Evolutionary conservation across 2,113 vertebrate species (phyloP), one percentile per base, ranked within the genome.

Genomic region (Perca fluviatilis): DNA sequence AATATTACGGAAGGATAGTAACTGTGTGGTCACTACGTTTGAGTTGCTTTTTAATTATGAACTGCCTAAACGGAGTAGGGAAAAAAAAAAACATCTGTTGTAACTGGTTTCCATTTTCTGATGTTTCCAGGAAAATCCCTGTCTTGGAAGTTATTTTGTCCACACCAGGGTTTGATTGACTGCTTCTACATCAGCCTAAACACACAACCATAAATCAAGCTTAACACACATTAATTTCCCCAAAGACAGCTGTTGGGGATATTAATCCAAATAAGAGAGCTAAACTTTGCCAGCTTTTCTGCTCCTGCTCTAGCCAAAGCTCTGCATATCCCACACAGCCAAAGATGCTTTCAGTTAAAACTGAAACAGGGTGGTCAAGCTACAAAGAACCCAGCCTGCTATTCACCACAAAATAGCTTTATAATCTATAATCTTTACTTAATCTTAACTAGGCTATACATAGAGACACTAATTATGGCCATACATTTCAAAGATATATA

Each of bases 161-260:
- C 3, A 3, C 13, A 33, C 8, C 2, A 9, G 9, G 6, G 23
- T 71, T 71, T 2, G 2, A 30, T 1, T 21, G 47, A 51, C 21
- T 21, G 23, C 14, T 16, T 36, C 50, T 1, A n/a, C 13, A 9
- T 9, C 27, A 50, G 36, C 16, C 43, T 47, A 47, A 60, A 60
- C 15, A 67, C 25, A 51, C 40, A 40, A 40, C 9, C 40, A 40
- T 40, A 40, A 40, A 40, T 40, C 9, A 40, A 40, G 40, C 40
- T 40, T 10, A 91, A 89, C 83, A 87, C 50, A 71, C 83, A 88
- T 92, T 93, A 87, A 93, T 91, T 90, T 92, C 89, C 92, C 82
- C 25, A 75, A 88, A 89, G 84, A 89, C 83, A 91, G 87, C 83
- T 93, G 84, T 90, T 74, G 77, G 61, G 68, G 84, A 92, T 92